Conservation (phyloP, 2,113 vertebrate genomes). For the Rhinoderma darwinii region DNA sequence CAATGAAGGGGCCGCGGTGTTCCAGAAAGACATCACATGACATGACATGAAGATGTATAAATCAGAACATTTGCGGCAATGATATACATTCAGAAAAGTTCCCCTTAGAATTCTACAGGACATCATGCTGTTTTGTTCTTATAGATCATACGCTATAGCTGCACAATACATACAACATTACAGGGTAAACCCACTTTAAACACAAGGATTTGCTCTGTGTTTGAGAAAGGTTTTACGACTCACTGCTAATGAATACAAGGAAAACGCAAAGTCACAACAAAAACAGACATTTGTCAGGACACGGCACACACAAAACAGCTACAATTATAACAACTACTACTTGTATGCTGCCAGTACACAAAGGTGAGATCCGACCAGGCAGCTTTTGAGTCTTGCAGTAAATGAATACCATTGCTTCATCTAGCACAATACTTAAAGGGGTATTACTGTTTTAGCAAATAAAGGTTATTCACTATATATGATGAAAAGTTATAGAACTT, state of each 20-base stretch:
- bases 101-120: not conserved
- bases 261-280: constrained; percentile 31
- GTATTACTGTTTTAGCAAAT: not conserved
- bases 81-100: not conserved
- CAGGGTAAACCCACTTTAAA: constrained; percentile 22
- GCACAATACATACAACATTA: not conserved
- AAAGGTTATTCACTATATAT: not conserved
- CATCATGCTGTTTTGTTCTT: not conserved
- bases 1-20: not conserved
- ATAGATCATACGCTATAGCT: not conserved
- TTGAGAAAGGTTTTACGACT: constrained; percentile 27
- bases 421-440: not conserved
- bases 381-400: not conserved
- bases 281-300: constrained; percentile 44
- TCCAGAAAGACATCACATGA: not conserved
- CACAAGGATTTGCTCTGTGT: constrained; percentile 31
- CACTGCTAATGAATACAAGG: constrained; percentile 32
- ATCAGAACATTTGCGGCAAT: not conserved
- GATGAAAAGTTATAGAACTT: not conserved
- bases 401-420: not conserved
- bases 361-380: not conserved
- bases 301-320: constrained; percentile 1
- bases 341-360: constrained; percentile 6
- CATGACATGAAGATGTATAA: not conserved
- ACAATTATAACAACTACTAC: constrained; percentile 4